Conservation (phyloP, 2,888 invertebrate genomes). For the Epirrhoe alternata region DNA sequence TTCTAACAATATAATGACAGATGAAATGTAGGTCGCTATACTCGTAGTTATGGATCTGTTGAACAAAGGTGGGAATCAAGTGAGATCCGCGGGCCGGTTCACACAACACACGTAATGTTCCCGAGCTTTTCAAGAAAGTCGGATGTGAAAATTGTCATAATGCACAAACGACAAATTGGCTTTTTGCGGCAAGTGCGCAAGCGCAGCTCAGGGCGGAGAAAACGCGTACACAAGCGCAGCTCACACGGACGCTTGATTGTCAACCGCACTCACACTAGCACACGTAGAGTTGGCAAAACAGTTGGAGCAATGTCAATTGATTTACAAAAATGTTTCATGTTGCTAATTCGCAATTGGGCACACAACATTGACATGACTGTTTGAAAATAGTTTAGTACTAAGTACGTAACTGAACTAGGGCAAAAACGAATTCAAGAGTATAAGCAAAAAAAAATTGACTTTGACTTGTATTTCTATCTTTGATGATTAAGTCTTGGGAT, state of each 20-base stretch:
- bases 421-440: background rate
- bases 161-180: conserved; percentile 68
- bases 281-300: conserved; percentile 54
- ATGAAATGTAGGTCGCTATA: conserved; percentile 53
- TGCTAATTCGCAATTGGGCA: background rate
- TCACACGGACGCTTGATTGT: conserved; percentile 48
- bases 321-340: background rate
- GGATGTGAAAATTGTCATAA: conserved; percentile 83
- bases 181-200: conserved; percentile 63
- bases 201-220: conserved; percentile 62
- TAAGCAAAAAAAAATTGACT: background rate
- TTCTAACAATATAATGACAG: conserved; percentile 50
- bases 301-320: conserved; percentile 20
- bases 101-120: conserved; percentile 60
- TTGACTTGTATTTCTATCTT: background rate
- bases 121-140: conserved; percentile 75
- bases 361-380: background rate
- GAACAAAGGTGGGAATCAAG: conserved; percentile 78
- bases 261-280: conserved; percentile 52
- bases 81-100: conserved; percentile 61
- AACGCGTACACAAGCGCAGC: conserved; percentile 51
- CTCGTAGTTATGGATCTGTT: conserved; percentile 60
- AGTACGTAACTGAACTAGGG: background rate
- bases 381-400: background rate
- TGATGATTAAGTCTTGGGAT: too few relatives aligned